These are phyloP conservation scores for Porites rus DNA, from an alignment of 92 coral and sea anemone species.

Conservation along the genomic window DNA sequence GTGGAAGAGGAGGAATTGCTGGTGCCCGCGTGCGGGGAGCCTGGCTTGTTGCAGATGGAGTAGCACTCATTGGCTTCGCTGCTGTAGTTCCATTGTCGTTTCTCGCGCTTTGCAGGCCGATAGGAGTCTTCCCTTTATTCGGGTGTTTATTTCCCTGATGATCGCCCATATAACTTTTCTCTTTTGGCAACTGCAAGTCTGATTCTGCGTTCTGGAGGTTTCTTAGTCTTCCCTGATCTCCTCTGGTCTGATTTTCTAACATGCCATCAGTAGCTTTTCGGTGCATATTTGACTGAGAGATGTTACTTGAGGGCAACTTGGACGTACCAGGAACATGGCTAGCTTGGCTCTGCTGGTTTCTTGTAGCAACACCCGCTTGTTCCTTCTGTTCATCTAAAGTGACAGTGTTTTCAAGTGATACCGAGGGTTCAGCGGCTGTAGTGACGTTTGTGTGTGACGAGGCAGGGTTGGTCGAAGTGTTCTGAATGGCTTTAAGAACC, in stretches of 20 bases:
- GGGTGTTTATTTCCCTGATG: neutral
- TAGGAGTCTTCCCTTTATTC: neutral
- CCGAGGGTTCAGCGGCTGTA: neutral
- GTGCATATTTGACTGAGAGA: neutral
- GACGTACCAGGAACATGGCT: conserved; percentile 8
- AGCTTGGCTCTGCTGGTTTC: neutral
- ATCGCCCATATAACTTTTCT: neutral
- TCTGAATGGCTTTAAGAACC: conserved; percentile 67
- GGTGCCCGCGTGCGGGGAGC: conserved; percentile 52
- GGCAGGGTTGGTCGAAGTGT: neutral
- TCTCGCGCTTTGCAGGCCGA: neutral
- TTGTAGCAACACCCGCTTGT: neutral
- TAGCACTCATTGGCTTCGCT: neutral
- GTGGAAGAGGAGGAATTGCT: conserved; percentile 93
- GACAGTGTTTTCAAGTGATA: too few relatives aligned
- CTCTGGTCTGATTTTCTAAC: neutral
- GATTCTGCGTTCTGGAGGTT: neutral
- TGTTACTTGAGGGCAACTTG: conserved; percentile 1
- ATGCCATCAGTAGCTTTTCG: neutral
- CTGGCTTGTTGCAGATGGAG: conserved; percentile 23
- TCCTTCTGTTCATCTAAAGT: neutral
- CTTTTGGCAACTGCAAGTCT: neutral
- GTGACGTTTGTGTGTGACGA: conserved; percentile 17
- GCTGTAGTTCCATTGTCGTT: neutral
- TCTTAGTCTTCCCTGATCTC: neutral